These are phyloP conservation scores for Aplidium turbinatum DNA, from an alignment of 23 tunicate genomes.

Conservation along the genomic window DNA sequence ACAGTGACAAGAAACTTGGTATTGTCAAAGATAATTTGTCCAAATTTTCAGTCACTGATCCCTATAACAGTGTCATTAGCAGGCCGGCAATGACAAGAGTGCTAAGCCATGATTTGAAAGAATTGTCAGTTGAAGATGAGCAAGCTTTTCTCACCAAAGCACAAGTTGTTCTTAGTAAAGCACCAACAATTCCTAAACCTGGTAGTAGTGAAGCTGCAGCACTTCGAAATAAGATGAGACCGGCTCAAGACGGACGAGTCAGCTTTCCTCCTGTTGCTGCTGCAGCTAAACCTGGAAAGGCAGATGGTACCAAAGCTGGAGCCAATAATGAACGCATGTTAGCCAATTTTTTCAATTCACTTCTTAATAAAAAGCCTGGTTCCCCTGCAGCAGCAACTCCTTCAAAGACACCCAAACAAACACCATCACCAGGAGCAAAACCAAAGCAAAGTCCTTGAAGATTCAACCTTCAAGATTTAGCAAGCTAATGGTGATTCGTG, in stretches of 20 bases:
- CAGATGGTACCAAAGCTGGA: conserved; percentile 52
- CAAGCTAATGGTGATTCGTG: too few species aligned
- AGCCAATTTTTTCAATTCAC: conserved; percentile 96
- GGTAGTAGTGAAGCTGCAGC: conserved; percentile 29
- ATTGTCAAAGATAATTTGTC: conserved; percentile 67
- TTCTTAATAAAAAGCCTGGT: conserved; percentile 80
- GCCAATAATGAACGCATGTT: conserved; percentile 91
- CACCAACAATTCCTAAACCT: conserved; percentile 28
- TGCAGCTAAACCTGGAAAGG: conserved; percentile 38
- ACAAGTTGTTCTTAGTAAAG: conserved; percentile 43
- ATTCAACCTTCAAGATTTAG: too few species aligned
- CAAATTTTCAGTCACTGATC: conserved; percentile 56
- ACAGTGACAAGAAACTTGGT: conserved; percentile 80
- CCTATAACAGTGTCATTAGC: conserved; percentile 65
- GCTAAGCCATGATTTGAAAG: conserved; percentile 78
- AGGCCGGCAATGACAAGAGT: conserved; percentile 60
- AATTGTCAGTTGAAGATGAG: conserved; percentile 88
- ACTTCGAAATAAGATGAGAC: neutral
- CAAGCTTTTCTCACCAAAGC: conserved; percentile 73
- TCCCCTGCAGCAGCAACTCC: conserved; percentile 13
- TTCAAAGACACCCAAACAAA: conserved; percentile 7
- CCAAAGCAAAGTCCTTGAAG: too few species aligned
- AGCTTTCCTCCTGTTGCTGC: conserved; percentile 28
- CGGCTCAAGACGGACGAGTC: conserved; percentile 26
- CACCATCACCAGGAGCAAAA: too few species aligned